These are phyloP conservation scores for Xestia c-nigrum DNA, from an alignment of 2,888 invertebrate species.

Conservation along the genomic window DNA sequence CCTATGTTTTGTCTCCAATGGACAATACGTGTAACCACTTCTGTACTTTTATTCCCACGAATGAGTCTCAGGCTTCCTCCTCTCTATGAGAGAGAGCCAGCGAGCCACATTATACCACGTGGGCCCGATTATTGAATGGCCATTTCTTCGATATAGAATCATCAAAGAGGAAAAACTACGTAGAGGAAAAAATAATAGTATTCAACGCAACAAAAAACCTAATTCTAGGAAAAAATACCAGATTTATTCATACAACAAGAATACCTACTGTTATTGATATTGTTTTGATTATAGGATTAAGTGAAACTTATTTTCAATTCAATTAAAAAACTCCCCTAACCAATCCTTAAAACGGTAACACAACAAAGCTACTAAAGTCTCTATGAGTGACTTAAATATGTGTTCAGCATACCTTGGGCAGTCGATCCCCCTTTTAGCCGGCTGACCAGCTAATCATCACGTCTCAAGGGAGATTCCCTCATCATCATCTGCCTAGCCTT, in stretches of 20 bases:
- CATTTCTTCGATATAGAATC: neutral
- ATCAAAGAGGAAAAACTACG: too few species aligned
- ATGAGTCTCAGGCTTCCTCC: neutral
- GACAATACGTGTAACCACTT: neutral
- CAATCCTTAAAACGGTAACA: neutral
- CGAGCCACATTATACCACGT: neutral
- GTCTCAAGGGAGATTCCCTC: neutral
- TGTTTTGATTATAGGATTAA: neutral
- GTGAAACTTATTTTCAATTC: neutral
- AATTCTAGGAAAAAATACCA: too few species aligned
- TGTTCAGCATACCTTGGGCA: neutral
- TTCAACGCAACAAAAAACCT: too few species aligned
- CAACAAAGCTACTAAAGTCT: neutral
- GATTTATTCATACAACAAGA: too few species aligned
- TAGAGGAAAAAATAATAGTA: too few species aligned
- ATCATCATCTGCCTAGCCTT: too few species aligned
- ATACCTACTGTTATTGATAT: too few species aligned
- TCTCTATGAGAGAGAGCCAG: neutral
- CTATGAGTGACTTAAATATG: neutral
- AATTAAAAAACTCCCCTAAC: neutral
- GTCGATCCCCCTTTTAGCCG: neutral
- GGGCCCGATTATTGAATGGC: too few species aligned
- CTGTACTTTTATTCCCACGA: neutral
- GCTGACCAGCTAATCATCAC: neutral
- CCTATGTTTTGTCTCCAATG: neutral